Base-by-base conservation (phyloP, 2,113 vertebrate genomes). In the Hydropotes inermis region DNA sequence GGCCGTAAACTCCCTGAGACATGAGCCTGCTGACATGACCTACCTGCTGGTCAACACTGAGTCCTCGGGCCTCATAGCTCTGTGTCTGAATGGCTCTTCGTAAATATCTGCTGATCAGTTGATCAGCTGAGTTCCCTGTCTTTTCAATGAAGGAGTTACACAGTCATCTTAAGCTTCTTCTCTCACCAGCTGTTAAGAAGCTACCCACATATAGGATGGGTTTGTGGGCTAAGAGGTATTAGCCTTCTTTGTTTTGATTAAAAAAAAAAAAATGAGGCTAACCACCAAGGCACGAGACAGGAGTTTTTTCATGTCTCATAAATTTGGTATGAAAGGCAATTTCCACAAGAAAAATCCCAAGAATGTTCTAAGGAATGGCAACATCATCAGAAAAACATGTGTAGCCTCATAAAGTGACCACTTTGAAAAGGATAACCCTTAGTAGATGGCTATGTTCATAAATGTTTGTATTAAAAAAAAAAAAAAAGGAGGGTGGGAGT, bases 311-410 rank as follows among this genome's bases (percentile, higher is more conserved):
- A 7, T 74, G 82, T 89, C 43, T 96, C 84, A 54, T 60, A 58
- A 87, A 91, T 39, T 57, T 58, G 36, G 67, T 52, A 21, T 43
- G 58, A 97, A 96, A 89, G 36, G 6, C 6, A 96, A 96, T 78
- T 74, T 78, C 23, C 19, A 82, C 87, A 88, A 52, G 25, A 76
- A 92, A 43, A 95, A 91, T 83, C 64, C n/a, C 45, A 64, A 95
- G 90, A 52, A 64, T 64, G 36, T 70, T 89, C 25, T 85, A 93
- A 92, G 70, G 54, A 78, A 88, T 33, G 43, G 16, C 39, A 92
- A 28, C 11, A 78, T 52, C 28, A 60, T 47, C 90, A 93, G 76
- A 61, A 89, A 93, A 79, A 27, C 33, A 82, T 36, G 70, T 33
- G 6, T 30, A 57, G 33, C 27, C 33, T 97, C 78, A 54, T 52